These are phyloP conservation scores for Phaethon lepturus DNA, from an alignment of 2,113 vertebrate genomes.

Conservation along the genomic window DNA sequence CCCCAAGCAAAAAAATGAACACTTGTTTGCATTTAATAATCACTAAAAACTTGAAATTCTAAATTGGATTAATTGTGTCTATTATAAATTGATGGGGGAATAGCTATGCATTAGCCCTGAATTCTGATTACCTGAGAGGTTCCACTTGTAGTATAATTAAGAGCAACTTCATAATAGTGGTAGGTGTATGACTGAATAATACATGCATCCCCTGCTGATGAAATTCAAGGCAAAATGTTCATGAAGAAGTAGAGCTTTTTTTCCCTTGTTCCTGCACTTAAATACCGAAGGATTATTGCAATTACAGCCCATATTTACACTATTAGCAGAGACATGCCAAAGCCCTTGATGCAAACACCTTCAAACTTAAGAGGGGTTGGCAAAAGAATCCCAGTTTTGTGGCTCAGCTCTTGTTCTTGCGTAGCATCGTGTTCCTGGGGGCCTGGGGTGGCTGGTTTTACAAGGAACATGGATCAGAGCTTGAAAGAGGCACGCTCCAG, in stretches of 20 bases:
- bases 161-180: constrained; percentile 56
- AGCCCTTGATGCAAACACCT: constrained; percentile 8
- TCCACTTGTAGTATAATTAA: constrained; percentile 74
- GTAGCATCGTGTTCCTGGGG: not conserved
- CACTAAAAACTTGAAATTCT: constrained; percentile 62
- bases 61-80: constrained; percentile 75
- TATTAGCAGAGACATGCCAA: not conserved
- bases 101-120: constrained; percentile 69
- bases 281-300: constrained; percentile 28
- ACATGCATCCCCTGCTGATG: constrained; percentile 60
- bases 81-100: constrained; percentile 72
- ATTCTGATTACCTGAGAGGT: constrained; percentile 77
- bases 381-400: not conserved
- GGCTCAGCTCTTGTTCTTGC: not conserved
- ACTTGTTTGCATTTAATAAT: constrained; percentile 69
- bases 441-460: not conserved
- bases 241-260: not conserved
- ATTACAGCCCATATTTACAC: constrained; percentile 35
- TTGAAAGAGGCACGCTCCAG: not conserved
- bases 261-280: not conserved
- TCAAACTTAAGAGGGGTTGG: not conserved
- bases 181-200: constrained; percentile 70
- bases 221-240: constrained; percentile 47
- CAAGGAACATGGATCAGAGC: not conserved
- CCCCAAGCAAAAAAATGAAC: constrained; percentile 33